A percentile compares a stretch with the other conserved stretches of the same genome.
Conservation (phyloP, 2,888 invertebrate species). For the Xestoiulus laeticollis region DNA sequence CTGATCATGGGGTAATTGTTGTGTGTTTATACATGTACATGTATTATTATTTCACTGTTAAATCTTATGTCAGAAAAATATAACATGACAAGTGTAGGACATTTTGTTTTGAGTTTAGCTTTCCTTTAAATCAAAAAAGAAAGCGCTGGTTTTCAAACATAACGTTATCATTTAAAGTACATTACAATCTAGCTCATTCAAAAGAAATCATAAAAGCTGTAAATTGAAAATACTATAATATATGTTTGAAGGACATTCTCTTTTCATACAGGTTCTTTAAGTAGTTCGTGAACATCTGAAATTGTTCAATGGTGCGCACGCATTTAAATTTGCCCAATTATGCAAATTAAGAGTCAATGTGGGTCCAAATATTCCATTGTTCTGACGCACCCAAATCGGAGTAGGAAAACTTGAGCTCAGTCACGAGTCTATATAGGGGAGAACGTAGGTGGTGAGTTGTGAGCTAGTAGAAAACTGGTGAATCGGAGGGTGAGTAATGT, state of each 20-base stretch:
- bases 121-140: too few relatives aligned
- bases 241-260: not conserved
- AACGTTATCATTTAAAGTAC: too few relatives aligned
- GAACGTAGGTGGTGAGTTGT: not conserved
- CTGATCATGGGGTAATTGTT: too few relatives aligned
- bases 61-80: too few relatives aligned
- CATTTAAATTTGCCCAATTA: constrained; percentile 28
- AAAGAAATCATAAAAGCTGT: too few relatives aligned
- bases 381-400: not conserved
- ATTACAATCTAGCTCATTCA: too few relatives aligned
- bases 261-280: not conserved
- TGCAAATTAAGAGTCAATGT: not conserved
- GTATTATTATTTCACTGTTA: too few relatives aligned
- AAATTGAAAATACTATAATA: not conserved
- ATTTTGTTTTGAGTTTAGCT: too few relatives aligned
- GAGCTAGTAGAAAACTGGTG: not conserved
- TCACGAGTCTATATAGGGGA: not conserved
- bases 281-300: constrained; percentile 1
- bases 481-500: constrained; percentile 7
- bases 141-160: too few relatives aligned
- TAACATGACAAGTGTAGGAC: too few relatives aligned
- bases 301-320: constrained; percentile 17
- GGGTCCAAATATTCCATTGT: constrained; percentile 25
- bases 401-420: not conserved
- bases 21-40: too few relatives aligned